A percentile compares a stretch with the other conserved stretches of the same genome.
These are phyloP conservation scores for Drosophila sp. DNA, from an alignment of 1,140 invertebrate genomes.

Conservation along the genomic window DNA sequence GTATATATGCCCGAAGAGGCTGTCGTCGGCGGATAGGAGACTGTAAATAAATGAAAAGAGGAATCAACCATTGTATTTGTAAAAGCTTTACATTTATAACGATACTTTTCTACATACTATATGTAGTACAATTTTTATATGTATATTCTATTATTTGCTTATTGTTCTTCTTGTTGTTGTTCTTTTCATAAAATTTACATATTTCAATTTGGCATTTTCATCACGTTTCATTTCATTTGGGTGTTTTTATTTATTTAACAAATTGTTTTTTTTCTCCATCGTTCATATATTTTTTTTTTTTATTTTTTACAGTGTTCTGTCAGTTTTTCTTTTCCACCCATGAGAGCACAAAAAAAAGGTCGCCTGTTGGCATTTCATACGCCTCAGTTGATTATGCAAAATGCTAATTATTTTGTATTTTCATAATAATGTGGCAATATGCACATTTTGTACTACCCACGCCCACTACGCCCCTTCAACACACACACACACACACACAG, in stretches of 20 bases:
- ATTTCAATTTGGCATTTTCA: conserved; percentile 62
- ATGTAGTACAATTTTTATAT: no score
- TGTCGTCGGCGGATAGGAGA: conserved; percentile 76
- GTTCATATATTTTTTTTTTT: background rate
- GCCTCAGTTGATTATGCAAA: conserved; percentile 63
- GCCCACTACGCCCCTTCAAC: background rate
- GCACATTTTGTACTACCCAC: conserved; percentile 26
- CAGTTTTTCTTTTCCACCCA: conserved; percentile 18
- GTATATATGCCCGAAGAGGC: conserved; percentile 60
- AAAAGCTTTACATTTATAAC: conserved; percentile 23
- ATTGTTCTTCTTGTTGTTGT: conserved; percentile 16
- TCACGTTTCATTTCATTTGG: conserved; percentile 57
- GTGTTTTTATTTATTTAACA: conserved; percentile 36
- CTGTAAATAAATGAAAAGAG: conserved; percentile 34
- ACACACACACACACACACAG: conserved; percentile 5
- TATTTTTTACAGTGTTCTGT: background rate
- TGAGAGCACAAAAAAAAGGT: background rate
- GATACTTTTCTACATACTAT: background rate
- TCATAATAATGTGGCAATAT: conserved; percentile 73
- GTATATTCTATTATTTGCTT: conserved; percentile 32
- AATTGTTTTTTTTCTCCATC: conserved; percentile 28
- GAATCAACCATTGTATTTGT: conserved; percentile 1
- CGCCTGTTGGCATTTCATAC: conserved; percentile 24
- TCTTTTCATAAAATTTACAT: conserved; percentile 60
- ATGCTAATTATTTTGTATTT: conserved; percentile 76